Evolutionary conservation across 2,113 vertebrate genomes (phyloP).

Genomic region (Falco punctatus): DNA sequence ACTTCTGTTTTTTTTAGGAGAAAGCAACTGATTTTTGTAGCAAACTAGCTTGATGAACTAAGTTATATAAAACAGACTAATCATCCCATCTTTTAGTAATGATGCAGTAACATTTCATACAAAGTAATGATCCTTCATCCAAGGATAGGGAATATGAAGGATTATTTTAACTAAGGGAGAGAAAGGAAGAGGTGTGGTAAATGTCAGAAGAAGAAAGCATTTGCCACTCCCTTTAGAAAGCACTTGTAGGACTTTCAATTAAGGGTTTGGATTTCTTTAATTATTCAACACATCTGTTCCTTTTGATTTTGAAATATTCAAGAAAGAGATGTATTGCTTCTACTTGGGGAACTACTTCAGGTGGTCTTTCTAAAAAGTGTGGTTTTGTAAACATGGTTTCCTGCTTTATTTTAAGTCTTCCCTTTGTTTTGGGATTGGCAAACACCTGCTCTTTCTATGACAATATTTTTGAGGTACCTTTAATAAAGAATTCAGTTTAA

Average conservation of each 20-base stretch:
- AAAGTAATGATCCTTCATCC: background rate
- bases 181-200: background rate
- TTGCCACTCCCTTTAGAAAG: background rate
- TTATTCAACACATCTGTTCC: background rate
- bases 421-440: background rate
- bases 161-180: background rate
- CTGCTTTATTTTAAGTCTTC: background rate
- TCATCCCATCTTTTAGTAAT: background rate
- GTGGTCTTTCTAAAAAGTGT: background rate
- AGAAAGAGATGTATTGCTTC: background rate
- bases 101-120: background rate
- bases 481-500: slow-evolving; percentile 8
- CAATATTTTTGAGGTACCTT: background rate
- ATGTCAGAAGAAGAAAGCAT: background rate
- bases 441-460: background rate
- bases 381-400: background rate
- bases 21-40: background rate
- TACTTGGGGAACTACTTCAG: background rate
- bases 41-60: background rate
- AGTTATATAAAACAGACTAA: background rate
- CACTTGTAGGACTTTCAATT: background rate
- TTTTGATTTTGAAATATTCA: background rate
- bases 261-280: background rate
- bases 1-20: background rate
- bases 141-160: background rate